Conservation (phyloP, 2,113 vertebrate species). For the Sturnus vulgaris region DNA sequence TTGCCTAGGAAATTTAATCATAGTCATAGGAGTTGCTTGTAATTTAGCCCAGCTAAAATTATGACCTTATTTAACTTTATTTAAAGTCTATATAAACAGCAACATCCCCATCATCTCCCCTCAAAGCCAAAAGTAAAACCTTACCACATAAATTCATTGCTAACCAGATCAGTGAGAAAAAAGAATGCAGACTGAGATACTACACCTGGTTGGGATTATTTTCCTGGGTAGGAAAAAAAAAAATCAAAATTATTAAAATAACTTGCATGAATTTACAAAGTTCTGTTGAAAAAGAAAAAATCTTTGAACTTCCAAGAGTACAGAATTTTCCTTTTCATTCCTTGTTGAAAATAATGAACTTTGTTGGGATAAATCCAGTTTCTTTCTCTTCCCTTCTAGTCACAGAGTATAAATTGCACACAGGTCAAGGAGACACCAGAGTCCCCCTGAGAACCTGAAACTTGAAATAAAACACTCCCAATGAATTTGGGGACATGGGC, state of each 20-base stretch:
- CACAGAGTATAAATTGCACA: not conserved
- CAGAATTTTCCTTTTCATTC: not conserved
- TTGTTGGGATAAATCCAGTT: not conserved
- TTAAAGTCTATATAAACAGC: not conserved
- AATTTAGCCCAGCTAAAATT: not conserved
- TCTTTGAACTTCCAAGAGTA: not conserved
- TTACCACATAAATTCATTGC: not conserved
- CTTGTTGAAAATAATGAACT: not conserved
- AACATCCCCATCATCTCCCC: not conserved
- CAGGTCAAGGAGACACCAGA: not conserved
- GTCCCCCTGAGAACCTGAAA: not conserved
- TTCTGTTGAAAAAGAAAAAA: not conserved
- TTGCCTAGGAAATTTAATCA: not conserved
- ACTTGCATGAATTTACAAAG: not conserved
- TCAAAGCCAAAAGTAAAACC: not conserved
- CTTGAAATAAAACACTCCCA: not conserved
- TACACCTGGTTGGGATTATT: not conserved
- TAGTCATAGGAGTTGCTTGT: not conserved
- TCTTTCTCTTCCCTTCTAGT: not conserved
- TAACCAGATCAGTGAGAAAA: not conserved
- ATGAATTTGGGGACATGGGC: not conserved
- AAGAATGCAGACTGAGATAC: not conserved
- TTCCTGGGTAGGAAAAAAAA: not conserved
- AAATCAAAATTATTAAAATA: not conserved
- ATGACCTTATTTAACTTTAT: not conserved